Evolutionary conservation across 1,140 invertebrate genomes (phyloP), one percentile per base, ranked within the genome.

Genomic region (Sarcophaga bullata): DNA sequence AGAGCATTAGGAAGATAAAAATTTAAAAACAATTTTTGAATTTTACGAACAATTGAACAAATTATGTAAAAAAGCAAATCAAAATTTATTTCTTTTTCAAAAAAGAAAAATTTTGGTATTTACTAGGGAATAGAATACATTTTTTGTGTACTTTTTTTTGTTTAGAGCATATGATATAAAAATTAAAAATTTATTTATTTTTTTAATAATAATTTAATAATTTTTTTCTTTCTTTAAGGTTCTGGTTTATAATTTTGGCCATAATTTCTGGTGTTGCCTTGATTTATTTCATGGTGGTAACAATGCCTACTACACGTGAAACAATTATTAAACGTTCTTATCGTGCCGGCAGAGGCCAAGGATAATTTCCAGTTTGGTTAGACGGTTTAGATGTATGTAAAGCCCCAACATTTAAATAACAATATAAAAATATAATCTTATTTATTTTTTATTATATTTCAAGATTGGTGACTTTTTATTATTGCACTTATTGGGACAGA

Each of bases 401-500:
- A 19, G 17, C 17, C n/a, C 6, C 6, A 8, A 17, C 73, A 0
- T 47, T n/a, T n/a, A n/a, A n/a, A n/a, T n/a, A n/a, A n/a, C n/a
- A n/a, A n/a, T n/a, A n/a, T n/a, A 68, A 68, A n/a, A 68, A 6
- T 15, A 2, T 72, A 37, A 37, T 37, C 13, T 50, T 9, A 8
- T 73, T 72, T 48, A 11, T n/a, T 58, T 54, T 15, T 82, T 7
- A 46, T 50, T 9, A 37, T 37, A 13, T 76, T 73, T 62, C 17
- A 96, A 37, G 94, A 94, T 97, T 84, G 96, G 96, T 47, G 96
- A 97, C 87, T 97, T 96, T 90, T 92, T 97, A 68, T 90, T 97
- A 73, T 90, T 97, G 50, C 95, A 96, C 86, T 90, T 97, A 52
- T 90, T 97, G 10, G 95, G 95, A 47, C 96, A 97, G 88, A 97